These are phyloP conservation scores for Ectemnius lituratus DNA, from an alignment of 2,888 invertebrate genomes.

Conservation along the genomic window DNA sequence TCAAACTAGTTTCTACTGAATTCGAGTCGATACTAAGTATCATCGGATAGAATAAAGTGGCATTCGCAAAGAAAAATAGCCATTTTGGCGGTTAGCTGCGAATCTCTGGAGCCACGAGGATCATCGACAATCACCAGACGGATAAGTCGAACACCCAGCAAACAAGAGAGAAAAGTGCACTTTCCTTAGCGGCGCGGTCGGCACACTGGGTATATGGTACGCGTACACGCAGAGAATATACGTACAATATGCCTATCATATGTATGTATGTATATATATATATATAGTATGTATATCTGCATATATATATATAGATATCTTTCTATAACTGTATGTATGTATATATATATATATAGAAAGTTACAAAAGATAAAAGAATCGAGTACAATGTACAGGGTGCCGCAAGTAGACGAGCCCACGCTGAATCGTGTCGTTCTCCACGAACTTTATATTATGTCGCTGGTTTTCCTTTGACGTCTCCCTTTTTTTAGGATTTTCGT, in stretches of 20 bases:
- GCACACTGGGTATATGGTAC: slow-evolving; percentile 45
- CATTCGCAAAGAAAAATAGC: not conserved
- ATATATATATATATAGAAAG: slow-evolving; percentile 65
- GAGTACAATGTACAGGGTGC: slow-evolving; percentile 61
- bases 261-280: slow-evolving; percentile 36
- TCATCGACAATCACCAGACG: slow-evolving; percentile 1
- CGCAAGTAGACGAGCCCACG: slow-evolving; percentile 22
- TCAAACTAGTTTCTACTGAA: too few species aligned
- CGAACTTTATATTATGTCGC: slow-evolving; percentile 2
- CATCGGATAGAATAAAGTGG: too few species aligned
- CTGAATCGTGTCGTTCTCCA: slow-evolving; percentile 31
- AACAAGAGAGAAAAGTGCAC: slow-evolving; percentile 58
- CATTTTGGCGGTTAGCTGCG: too few species aligned
- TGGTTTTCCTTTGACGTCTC: not conserved
- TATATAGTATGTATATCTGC: slow-evolving; percentile 26
- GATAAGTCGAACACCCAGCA: slow-evolving; percentile 41
- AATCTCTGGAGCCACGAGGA: not conserved
- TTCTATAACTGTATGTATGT: slow-evolving; percentile 29
- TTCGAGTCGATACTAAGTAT: too few species aligned
- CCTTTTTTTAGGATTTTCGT: not conserved
- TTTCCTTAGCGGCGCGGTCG: slow-evolving; percentile 41
- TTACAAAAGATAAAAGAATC: slow-evolving; percentile 71
- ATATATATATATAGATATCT: slow-evolving; percentile 33
- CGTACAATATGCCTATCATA: slow-evolving; percentile 30
- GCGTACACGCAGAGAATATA: slow-evolving; percentile 43